Base-by-base conservation (phyloP, 2,888 invertebrate species). In the Trachelus tabidus region DNA sequence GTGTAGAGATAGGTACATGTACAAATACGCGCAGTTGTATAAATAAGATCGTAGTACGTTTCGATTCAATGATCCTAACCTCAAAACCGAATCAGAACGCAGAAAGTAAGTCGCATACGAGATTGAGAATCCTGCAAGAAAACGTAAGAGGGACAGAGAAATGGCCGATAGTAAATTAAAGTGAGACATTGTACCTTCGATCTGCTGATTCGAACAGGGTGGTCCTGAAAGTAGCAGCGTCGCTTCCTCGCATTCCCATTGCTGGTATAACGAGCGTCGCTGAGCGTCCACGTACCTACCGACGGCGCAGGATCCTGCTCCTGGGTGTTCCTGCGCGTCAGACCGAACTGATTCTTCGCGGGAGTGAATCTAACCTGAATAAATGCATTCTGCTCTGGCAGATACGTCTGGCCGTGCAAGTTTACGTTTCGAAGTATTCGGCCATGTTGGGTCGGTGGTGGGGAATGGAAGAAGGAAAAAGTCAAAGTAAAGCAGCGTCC, bases 281-380 rank as follows among this genome's bases (percentile, higher is more conserved):
- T 56, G 75, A 76, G 75, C 77, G 79, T 76, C 69, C 75, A 76
- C 79, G 73, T 77, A 77, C 79, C 74, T n/a, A 56, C 40, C 77
- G 80, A 81, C 35, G 69, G 76, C 56, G 23, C 9, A 56, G 56
- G 56, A 56, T 23, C 23, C 23, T 9, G 23, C 80, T 86, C 85
- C 84, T 89, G 88, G 89, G 88, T 88, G 88, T 88, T 88, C 88
- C 86, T 6, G 79, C 83, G 84, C 85, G 85, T 87, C 89, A 86
- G 83, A 80, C 56, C 83, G 78, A 85, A 85, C 83, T 85, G 85
- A 87, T 84, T 87, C 86, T 82, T 84, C 83, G 81, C 84, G 82
- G 81, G 85, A 86, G 84, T 81, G 84, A 85, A 34, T 84, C 82
- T 81, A 82, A 81, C 85, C 82, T 81, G 87, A 88, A 88, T 87